phyloP scores from a whole-genome alignment of 2,113 vertebrate genomes.

The Muntiacus reevesi region DNA sequence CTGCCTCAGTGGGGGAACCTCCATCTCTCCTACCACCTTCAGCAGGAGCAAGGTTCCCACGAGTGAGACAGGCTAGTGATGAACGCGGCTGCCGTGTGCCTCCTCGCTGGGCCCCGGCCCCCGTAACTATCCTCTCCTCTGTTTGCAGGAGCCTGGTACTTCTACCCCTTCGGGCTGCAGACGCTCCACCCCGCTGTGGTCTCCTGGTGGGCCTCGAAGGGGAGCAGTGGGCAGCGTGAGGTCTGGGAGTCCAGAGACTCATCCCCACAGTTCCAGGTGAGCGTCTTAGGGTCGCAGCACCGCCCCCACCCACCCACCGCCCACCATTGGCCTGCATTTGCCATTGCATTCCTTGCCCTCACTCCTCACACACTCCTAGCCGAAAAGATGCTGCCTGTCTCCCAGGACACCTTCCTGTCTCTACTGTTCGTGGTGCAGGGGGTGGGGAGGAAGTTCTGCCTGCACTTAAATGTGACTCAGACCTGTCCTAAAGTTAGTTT shows the following conservation, averaged over 20 bases:
- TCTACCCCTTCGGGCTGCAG: slow-evolving; percentile 78
- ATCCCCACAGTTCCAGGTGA: slow-evolving; percentile 71
- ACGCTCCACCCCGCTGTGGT: slow-evolving; percentile 61
- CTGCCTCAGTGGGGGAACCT: not conserved
- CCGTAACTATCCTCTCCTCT: not conserved
- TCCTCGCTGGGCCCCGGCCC: rapidly evolving
- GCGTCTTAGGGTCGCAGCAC: not conserved
- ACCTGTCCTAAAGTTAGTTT: not conserved
- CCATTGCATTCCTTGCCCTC: not conserved
- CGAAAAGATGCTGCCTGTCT: not conserved
- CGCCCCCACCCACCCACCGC: not conserved
- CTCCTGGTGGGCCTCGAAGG: slow-evolving; percentile 72
- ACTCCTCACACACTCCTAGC: not conserved
- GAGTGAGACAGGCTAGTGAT: rapidly evolving
- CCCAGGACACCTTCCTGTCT: not conserved
- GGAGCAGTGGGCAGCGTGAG: not conserved
- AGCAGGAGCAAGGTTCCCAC: not conserved
- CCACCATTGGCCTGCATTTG: rapidly evolving
- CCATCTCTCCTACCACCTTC: rapidly evolving
- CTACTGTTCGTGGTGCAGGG: not conserved
- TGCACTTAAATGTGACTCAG: not conserved
- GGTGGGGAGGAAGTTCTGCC: rapidly evolving
- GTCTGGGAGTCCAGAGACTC: slow-evolving; percentile 64
- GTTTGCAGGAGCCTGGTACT: slow-evolving; percentile 81
- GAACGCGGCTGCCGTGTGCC: rapidly evolving